Percentiles rank a stretch among this genome's conserved stretches.
Evolutionary conservation across 2,113 vertebrate genomes (phyloP).

Genomic region (Chrysochloris asiatica): DNA sequence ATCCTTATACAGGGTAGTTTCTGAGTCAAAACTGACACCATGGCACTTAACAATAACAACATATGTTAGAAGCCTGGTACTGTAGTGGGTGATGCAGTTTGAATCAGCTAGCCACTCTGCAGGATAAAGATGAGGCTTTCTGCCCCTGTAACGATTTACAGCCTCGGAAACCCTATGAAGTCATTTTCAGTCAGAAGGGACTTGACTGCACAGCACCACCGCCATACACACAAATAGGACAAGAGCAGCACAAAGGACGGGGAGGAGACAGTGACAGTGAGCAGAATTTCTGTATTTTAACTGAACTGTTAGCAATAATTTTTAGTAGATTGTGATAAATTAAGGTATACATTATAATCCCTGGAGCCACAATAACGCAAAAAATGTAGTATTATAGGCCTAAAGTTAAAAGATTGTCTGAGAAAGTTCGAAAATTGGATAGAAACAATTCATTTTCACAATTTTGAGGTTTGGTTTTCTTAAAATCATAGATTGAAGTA

Average conservation of each 20-base stretch:
- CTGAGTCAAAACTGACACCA: too few species aligned
- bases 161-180: too few species aligned
- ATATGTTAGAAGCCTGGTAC: too few species aligned
- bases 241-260: neutral
- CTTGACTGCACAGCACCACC: too few species aligned
- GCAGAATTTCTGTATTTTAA: neutral
- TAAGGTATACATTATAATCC: neutral
- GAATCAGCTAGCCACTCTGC: too few species aligned
- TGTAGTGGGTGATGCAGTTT: too few species aligned
- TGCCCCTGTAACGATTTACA: too few species aligned
- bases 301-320: slow-evolving; percentile 12
- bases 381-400: neutral
- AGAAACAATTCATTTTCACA: neutral
- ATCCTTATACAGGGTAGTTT: too few species aligned
- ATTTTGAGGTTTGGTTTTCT: neutral
- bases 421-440: slow-evolving; percentile 28
- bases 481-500: slow-evolving; percentile 44
- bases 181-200: too few species aligned
- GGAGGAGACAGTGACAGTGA: neutral
- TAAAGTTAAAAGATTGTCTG: slow-evolving; percentile 20
- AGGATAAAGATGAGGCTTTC: too few species aligned
- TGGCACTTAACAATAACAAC: too few species aligned
- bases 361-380: neutral
- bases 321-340: neutral
- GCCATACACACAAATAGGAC: neutral